Conservation (phyloP, 2,797 vertebrate genomes). For the Notamacropus eugenii region DNA sequence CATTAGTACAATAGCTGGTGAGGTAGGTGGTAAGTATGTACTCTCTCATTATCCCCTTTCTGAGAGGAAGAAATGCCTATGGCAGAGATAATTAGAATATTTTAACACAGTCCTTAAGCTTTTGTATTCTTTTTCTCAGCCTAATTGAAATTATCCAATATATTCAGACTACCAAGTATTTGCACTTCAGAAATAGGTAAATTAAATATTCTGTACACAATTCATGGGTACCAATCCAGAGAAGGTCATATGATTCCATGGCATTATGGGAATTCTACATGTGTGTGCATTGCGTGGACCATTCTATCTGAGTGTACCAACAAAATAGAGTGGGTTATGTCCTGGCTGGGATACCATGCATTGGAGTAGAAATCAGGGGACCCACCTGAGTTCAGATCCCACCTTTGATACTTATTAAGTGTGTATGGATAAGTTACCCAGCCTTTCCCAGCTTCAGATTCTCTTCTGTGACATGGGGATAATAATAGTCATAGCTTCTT, state of each 20-base stretch:
- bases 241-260: not conserved
- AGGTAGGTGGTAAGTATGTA: not conserved
- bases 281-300: not conserved
- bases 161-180: not conserved
- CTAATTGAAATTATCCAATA: not conserved
- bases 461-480: not conserved
- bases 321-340: not conserved
- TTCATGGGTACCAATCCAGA: not conserved
- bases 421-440: not conserved
- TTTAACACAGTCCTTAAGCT: not conserved
- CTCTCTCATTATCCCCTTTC: not conserved
- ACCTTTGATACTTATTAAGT: not conserved
- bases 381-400: not conserved
- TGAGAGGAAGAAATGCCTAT: not conserved
- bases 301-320: not conserved
- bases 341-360: not conserved
- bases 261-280: not conserved
- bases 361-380: not conserved
- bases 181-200: conserved; percentile 5
- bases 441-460: not conserved
- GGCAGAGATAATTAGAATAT: not conserved
- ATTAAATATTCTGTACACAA: not conserved
- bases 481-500: not conserved
- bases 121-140: not conserved
- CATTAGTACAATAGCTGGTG: not conserved